Conservation (phyloP, 2,888 invertebrate genomes). For the Onchidella celtica region DNA sequence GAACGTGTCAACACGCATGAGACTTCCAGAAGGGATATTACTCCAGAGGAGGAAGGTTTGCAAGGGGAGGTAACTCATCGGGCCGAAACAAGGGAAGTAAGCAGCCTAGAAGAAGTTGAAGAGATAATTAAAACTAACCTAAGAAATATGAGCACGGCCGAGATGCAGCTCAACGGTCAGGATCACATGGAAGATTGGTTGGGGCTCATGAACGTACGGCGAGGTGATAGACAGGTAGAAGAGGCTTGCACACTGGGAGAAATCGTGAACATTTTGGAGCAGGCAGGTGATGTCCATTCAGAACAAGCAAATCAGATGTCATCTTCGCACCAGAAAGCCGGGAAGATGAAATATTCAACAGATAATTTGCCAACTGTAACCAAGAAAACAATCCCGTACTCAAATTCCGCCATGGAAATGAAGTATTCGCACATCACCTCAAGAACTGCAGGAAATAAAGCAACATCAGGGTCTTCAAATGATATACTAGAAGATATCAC, state of each 20-base stretch:
- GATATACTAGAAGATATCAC: constrained; percentile 20
- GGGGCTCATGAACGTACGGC: neutral
- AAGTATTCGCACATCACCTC: neutral
- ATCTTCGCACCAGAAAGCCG: neutral
- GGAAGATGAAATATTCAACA: neutral
- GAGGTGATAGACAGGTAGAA: neutral
- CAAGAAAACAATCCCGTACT: neutral
- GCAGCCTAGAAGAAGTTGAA: constrained; percentile 4
- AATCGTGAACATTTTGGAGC: neutral
- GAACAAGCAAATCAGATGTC: neutral
- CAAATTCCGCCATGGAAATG: neutral
- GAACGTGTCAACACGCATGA: too few relatives aligned
- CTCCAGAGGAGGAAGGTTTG: neutral
- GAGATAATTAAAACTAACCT: constrained; percentile 15
- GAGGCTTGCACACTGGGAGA: neutral
- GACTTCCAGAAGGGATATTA: too few relatives aligned
- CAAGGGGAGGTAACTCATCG: neutral
- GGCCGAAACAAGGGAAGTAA: constrained; percentile 1
- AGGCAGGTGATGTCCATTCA: neutral
- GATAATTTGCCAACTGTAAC: neutral
- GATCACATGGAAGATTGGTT: constrained; percentile 1
- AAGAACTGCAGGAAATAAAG: neutral
- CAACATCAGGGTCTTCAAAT: neutral
- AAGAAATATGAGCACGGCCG: neutral
- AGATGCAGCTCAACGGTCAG: constrained; percentile 14